Percentiles rank a stretch among this genome's conserved stretches.
Conservation (phyloP, 92 coral and sea anemone genomes). For the Paragorgia papillata region DNA sequence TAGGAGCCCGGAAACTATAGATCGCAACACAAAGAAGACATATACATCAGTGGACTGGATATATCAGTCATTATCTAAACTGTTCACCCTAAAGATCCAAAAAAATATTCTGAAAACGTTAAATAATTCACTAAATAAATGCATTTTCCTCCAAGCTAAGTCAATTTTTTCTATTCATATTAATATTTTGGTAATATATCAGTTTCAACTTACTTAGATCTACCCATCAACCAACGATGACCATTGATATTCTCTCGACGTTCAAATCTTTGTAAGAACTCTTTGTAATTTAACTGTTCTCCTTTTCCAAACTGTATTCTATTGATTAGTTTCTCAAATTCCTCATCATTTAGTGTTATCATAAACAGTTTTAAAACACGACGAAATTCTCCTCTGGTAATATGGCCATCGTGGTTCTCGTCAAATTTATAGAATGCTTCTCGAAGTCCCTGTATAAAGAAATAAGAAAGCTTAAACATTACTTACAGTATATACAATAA, state of each 20-base stretch:
- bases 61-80: too few species aligned
- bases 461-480: too few species aligned
- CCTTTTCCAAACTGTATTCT: conserved; percentile 73
- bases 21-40: background rate
- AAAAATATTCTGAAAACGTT: too few species aligned
- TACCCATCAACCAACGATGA: conserved; percentile 91
- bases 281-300: conserved; percentile 83
- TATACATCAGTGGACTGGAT: background rate
- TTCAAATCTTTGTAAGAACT: conserved; percentile 87
- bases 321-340: conserved; percentile 85
- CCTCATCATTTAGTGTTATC: conserved; percentile 78
- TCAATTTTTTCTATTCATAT: too few species aligned
- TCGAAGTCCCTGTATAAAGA: conserved; percentile 73
- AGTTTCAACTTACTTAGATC: conserved; percentile 65
- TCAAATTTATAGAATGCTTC: conserved; percentile 95
- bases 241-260: conserved; percentile 84
- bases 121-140: too few species aligned
- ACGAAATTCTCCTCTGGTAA: conserved; percentile 85
- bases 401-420: conserved; percentile 79
- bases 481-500: too few species aligned
- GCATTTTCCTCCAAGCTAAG: too few species aligned
- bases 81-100: too few species aligned
- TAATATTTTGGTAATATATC: too few species aligned
- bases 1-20: conserved; percentile 31
- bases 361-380: conserved; percentile 87